Evolutionary conservation across 2,797 vertebrate genomes (phyloP), one percentile per base, ranked within the genome.

Genomic region (Hafferia zeledoni): DNA sequence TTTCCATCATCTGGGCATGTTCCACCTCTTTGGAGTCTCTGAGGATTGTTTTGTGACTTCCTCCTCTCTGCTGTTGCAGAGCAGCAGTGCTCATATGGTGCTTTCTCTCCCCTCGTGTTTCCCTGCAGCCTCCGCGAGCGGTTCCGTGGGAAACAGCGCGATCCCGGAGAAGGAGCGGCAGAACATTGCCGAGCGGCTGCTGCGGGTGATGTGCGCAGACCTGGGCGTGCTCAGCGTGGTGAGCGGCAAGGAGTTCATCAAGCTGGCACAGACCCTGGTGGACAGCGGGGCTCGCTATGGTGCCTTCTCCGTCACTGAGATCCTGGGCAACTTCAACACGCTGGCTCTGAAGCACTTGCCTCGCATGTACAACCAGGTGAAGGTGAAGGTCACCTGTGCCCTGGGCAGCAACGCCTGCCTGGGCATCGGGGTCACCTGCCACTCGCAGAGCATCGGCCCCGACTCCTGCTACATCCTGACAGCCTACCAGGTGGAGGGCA

Each of bases 281-380:
- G 99, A 99, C 87, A 99, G 99, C 0, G 99, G 99, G 2, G 99
- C 99, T 83, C 99, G 99, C 83, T 99, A 99, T 0, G 99, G 99
- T 5, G 99, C 99, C 94, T 99, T 99, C 97, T 99, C 99, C 1
- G 99, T 99, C 94, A 99, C 99, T 0, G 99, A 99, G 47, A 98
- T 99, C 89, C 98, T 99, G 19, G 99, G 99, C 89, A 99, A 99
- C 96, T 99, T 99, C 98, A 99, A 99, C 97, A 98, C 99, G 0
- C 98, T 99, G 97, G 99, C 99, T 1, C 98, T 99, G 93, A 99
- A 99, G 93, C 99, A 99, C 96, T 98, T 99, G 95, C 99, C 99
- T 4, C 99, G 99, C 91, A 99, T 99, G 99, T 99, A 99, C 98
- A 99, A 99, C 98, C 99, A 99, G 96, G 99, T 99, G 93, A 99